Base-by-base conservation (phyloP, 2,888 invertebrate genomes). In the Dugesia japonica region DNA sequence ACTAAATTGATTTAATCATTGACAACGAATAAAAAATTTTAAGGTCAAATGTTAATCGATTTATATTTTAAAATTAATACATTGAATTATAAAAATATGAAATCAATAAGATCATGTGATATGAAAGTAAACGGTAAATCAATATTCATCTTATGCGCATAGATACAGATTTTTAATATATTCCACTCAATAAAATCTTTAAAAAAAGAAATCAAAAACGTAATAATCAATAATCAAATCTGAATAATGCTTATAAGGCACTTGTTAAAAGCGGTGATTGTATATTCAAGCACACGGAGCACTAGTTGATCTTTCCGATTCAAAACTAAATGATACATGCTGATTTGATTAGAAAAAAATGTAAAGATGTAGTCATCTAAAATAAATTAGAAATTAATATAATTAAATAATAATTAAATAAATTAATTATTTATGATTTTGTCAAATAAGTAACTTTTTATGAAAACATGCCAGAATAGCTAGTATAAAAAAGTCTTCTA, bases 221-320 rank as follows among this genome's bases (percentile, higher is more conserved):
- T 56, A 56, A 56, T 23, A 56, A 56, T 56, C 56, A 56, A 56
- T 56, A 56, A 56, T 56, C 56, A 56, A 56, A n/a, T 56, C 56
- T 31, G 13, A 31, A 31, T 13, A 31, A 31, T 31, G 31, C 31
- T 56, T 56, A 56, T 20, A 56, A 56, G 56, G 56, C 56, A 56
- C 56, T 56, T 56, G 56, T 56, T 13, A 23, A 56, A 56, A 13
- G 56, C 4, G 56, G 56, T 4, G 9, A 4, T 56, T n/a, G 9
- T 20, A 20, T 56, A 56, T 56, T 56, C 56, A 56, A 56, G 56
- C 23, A 20, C 56, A n/a, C 31, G 13, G 31, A 56, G 23, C 56
- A 20, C 17, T 56, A 23, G n/a, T n/a, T 9, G 17, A 56, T 56
- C 56, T 56, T 56, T n/a, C 56, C 56, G 56, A 56, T 56, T 23